phyloP scores from a whole-genome alignment of 2,113 vertebrate species.

The Stomatorhinus ivindoensis region DNA sequence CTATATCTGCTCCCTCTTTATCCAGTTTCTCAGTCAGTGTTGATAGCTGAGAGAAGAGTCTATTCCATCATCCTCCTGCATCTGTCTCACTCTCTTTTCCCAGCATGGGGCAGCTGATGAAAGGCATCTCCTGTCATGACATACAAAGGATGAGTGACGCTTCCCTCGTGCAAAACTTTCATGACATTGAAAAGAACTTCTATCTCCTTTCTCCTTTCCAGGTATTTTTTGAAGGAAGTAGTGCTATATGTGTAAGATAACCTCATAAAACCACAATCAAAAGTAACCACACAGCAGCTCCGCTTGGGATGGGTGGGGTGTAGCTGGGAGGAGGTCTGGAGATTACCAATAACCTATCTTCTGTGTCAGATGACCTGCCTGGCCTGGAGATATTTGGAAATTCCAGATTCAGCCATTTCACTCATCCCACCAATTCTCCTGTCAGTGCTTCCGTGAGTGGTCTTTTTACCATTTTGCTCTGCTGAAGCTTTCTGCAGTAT shows the following conservation, averaged over 20 bases:
- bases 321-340: not conserved
- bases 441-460: slow-evolving; percentile 62
- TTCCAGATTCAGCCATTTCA: slow-evolving; percentile 44
- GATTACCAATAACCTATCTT: not conserved
- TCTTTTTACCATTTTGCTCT: not conserved
- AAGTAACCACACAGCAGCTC: not conserved
- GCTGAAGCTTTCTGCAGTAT: not conserved
- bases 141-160: slow-evolving; percentile 52
- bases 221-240: slow-evolving; percentile 43
- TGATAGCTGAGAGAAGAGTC: not conserved
- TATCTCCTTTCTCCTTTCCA: slow-evolving; percentile 60
- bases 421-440: slow-evolving; percentile 59
- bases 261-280: not conserved
- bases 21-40: not conserved
- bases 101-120: slow-evolving; percentile 62
- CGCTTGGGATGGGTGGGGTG: not conserved
- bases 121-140: slow-evolving; percentile 58
- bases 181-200: slow-evolving; percentile 58
- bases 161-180: slow-evolving; percentile 49
- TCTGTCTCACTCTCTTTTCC: slow-evolving; percentile 10
- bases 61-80: not conserved
- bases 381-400: slow-evolving; percentile 68
- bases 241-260: not conserved
- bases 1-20: too few species aligned
- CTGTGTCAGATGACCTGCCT: slow-evolving; percentile 65